A percentile compares a stretch with the other conserved stretches of the same genome.
Evolutionary conservation across 1,140 invertebrate genomes (phyloP).

Genomic region (Calephelis nemesis): DNA sequence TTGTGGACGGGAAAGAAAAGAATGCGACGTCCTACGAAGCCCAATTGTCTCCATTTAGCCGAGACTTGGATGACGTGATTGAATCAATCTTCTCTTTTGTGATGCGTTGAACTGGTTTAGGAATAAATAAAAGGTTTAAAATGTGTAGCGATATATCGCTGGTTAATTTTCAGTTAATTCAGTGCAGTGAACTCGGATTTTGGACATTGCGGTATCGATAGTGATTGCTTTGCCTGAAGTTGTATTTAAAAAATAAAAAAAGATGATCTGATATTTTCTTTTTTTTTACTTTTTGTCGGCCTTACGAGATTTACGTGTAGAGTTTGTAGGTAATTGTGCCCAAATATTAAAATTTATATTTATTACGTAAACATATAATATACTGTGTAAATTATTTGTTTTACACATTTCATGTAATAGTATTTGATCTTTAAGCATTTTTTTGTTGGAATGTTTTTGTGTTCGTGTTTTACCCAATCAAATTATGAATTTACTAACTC

Average conservation of each 20-base stretch:
- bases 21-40: slow-evolving; percentile 48
- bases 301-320: too few relatives aligned
- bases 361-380: too few relatives aligned
- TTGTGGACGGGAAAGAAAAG: slow-evolving; percentile 62
- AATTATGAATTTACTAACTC: too few relatives aligned
- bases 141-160: slow-evolving; percentile 8
- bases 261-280: not conserved
- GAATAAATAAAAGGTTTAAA: slow-evolving; percentile 6
- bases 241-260: slow-evolving; percentile 2
- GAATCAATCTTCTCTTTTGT: slow-evolving; percentile 72
- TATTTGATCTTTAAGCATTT: too few relatives aligned
- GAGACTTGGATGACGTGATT: slow-evolving; percentile 69
- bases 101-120: slow-evolving; percentile 51
- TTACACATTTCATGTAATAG: too few relatives aligned
- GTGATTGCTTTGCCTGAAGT: slow-evolving; percentile 4
- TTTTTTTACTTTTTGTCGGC: not conserved
- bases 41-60: slow-evolving; percentile 69
- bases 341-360: too few relatives aligned
- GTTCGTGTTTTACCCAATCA: too few relatives aligned
- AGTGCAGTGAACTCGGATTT: slow-evolving; percentile 4
- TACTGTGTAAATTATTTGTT: too few relatives aligned
- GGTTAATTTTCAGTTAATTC: not conserved
- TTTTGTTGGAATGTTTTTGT: too few relatives aligned
- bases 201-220: slow-evolving; percentile 4
- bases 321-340: too few relatives aligned